These are phyloP conservation scores for Triplophysa siluroides DNA, from an alignment of 2,113 vertebrate genomes.

Conservation along the genomic window DNA sequence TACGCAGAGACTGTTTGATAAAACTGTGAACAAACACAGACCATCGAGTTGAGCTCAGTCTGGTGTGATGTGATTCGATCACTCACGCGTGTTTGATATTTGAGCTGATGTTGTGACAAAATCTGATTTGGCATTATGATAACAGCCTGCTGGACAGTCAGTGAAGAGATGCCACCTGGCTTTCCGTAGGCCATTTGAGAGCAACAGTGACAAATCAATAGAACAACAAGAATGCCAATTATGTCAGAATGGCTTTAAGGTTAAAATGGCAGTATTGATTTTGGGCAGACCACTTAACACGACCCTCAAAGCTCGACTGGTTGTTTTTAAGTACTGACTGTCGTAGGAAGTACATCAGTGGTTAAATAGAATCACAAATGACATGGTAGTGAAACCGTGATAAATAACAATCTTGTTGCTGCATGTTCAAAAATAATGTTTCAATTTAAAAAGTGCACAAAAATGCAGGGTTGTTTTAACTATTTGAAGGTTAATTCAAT, in stretches of 20 bases:
- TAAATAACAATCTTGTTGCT: slow-evolving; percentile 11
- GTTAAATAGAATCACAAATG: slow-evolving; percentile 29
- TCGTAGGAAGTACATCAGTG: slow-evolving; percentile 31
- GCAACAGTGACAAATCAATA: slow-evolving; percentile 59
- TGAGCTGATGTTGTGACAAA: slow-evolving; percentile 30
- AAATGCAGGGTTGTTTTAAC: too few species aligned
- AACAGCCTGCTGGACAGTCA: neutral
- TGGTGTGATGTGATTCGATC: slow-evolving; percentile 10
- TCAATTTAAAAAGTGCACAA: too few species aligned
- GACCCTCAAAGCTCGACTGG: slow-evolving; percentile 34
- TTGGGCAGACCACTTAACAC: slow-evolving; percentile 50
- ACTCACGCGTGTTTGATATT: slow-evolving; percentile 3
- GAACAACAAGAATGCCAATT: slow-evolving; percentile 60
- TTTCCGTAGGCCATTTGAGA: slow-evolving; percentile 42
- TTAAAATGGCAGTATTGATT: slow-evolving; percentile 70
- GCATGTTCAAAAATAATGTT: neutral
- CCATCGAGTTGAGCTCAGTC: slow-evolving; percentile 9
- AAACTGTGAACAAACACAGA: slow-evolving; percentile 35
- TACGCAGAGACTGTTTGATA: slow-evolving; percentile 35
- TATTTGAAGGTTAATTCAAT: too few species aligned
- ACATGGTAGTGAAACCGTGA: slow-evolving; percentile 18
- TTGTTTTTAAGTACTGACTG: slow-evolving; percentile 28
- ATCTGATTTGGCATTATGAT: slow-evolving; percentile 11
- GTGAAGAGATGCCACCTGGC: slow-evolving; percentile 44
- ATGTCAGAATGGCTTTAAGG: slow-evolving; percentile 61